A percentile compares a stretch with the other conserved stretches of the same genome.
Conservation (phyloP, 2,113 vertebrate species). For the Pomatorhinus ruficollis region DNA sequence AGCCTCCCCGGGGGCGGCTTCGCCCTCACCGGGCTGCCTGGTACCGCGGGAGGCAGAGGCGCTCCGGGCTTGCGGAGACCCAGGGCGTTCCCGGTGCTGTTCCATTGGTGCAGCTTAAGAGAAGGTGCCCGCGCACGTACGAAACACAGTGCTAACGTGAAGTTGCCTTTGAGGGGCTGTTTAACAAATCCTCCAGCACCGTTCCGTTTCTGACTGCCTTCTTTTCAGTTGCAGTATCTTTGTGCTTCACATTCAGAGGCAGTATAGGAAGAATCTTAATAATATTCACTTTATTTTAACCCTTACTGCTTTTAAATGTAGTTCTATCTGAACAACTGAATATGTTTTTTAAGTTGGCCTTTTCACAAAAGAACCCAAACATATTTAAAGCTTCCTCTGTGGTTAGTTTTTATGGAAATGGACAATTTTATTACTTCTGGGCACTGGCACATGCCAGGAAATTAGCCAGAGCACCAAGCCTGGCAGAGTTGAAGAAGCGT, state of each 20-base stretch:
- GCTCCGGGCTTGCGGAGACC: fast-evolving
- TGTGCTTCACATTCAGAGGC: not conserved
- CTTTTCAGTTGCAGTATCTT: fast-evolving
- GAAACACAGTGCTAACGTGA: fast-evolving
- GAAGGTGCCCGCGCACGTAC: fast-evolving
- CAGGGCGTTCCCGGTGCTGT: fast-evolving
- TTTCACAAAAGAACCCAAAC: not conserved
- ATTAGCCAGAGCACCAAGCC: not conserved
- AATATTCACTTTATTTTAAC: not conserved
- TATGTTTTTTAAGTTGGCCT: not conserved
- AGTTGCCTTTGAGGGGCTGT: not conserved
- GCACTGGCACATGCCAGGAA: not conserved
- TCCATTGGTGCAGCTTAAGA: fast-evolving
- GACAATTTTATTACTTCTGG: not conserved
- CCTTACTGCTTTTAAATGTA: not conserved
- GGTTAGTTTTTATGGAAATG: not conserved
- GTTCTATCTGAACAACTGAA: not conserved
- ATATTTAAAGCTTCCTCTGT: not conserved
- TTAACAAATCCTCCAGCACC: fast-evolving
- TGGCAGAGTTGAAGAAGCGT: not conserved
- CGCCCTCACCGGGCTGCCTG: fast-evolving
- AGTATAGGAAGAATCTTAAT: too few species aligned
- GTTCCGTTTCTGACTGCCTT: too few species aligned
- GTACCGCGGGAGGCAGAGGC: fast-evolving
- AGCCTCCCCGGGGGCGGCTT: fast-evolving